These are phyloP conservation scores for Eidolon helvum DNA, from an alignment of 2,113 vertebrate genomes.

Conservation along the genomic window DNA sequence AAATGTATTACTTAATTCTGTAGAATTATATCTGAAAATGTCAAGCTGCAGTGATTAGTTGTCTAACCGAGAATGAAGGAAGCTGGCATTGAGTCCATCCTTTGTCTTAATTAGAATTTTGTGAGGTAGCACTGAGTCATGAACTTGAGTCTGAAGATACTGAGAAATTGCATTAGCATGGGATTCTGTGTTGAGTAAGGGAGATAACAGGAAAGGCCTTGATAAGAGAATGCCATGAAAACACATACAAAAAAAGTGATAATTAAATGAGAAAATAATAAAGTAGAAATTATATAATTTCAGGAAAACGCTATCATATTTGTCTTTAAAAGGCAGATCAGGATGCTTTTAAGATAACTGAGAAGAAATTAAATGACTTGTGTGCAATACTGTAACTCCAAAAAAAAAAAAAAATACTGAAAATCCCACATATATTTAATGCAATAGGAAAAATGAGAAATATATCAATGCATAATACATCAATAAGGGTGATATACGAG, in stretches of 20 bases:
- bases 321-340: neutral
- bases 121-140: neutral
- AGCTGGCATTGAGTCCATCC: neutral
- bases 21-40: neutral
- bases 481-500: neutral
- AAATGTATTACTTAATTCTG: slow-evolving; percentile 36
- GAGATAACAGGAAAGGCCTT: neutral
- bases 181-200: neutral
- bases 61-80: neutral
- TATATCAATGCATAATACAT: neutral
- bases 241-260: neutral
- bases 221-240: neutral
- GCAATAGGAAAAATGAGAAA: neutral
- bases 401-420: neutral
- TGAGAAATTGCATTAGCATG: neutral
- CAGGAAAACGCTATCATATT: neutral
- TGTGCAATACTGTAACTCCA: neutral
- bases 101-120: slow-evolving; percentile 40
- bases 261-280: neutral
- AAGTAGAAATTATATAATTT: neutral
- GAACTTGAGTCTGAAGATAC: neutral
- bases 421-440: neutral
- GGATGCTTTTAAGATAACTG: neutral
- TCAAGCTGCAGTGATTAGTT: slow-evolving; percentile 4
- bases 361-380: neutral